Base-by-base conservation (phyloP, 2,113 vertebrate species). In the Sebastes fasciatus region DNA sequence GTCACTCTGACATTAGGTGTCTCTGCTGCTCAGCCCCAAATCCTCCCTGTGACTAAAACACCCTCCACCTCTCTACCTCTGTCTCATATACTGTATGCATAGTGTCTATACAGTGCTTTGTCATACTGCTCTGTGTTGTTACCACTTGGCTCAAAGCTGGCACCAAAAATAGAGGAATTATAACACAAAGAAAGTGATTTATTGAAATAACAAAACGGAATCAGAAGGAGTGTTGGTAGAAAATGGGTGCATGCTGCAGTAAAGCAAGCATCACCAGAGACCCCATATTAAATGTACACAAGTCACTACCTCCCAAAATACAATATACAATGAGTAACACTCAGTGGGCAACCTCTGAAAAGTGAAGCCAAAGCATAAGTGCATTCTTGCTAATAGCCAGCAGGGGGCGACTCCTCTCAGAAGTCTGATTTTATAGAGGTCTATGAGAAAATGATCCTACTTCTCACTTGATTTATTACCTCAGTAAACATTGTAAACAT, bases 1-100 rank as follows among this genome's bases (percentile, higher is more conserved):
- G 91, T 91, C 92, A 89, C 76, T 91, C 86, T 78, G 80, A 86
- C 85, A 88, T 81, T 70, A 67, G 86, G 86, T 79, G 74, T 77
- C 76, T 86, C 84, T 76, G 86, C 86, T 84, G 86, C 86, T 84
- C 57, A 16, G 64, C 55, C 64, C 83, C 60, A 48, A 76, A 89
- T 79, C 69, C 77, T 77, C 73, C 49, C 49, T 71, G 65, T 16
- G 43, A 80, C 61, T 62, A 9, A 62, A 82, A 63, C 52, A 21
- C 14, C 73, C 21, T 49, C 57, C 54, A 6, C 66, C 73, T 43
- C 81, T 61, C 51, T 23, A 21, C 48, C 64, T 81, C 51, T 46
- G 51, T 23, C 68, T 74, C 54, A 19, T 48, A 70, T 16, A 16
- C 23, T 16, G 26, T 4, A 21, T 71, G 62, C 23, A 51, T 19